Evolutionary conservation across 2,888 invertebrate species (phyloP).

Genomic region (Rhingia rostrata): DNA sequence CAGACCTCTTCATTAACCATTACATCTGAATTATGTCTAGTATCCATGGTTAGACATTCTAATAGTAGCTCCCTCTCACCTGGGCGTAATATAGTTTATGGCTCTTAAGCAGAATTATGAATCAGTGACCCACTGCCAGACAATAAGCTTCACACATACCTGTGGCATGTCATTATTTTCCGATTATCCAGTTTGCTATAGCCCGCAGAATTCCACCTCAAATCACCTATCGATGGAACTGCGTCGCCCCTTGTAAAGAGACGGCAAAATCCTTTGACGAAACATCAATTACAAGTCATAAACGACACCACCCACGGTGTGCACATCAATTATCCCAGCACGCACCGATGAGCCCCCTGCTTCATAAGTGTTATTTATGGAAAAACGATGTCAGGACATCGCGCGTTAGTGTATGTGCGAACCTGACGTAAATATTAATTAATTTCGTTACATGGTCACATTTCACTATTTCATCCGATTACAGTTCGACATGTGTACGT

Average conservation of each 20-base stretch:
- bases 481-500: conserved; percentile 12
- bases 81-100: too few species aligned
- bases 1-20: too few species aligned
- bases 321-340: conserved; percentile 40
- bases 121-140: too few species aligned
- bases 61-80: too few species aligned
- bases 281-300: conserved; percentile 48
- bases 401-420: conserved; percentile 2
- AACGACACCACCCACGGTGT: conserved; percentile 28
- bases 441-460: conserved; percentile 45
- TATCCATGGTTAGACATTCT: too few species aligned
- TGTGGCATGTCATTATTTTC: too few species aligned
- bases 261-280: conserved; percentile 43
- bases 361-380: conserved; percentile 58
- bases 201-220: conserved; percentile 12
- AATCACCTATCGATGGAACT: conserved; percentile 34
- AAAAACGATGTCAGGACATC: conserved; percentile 45
- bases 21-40: too few species aligned
- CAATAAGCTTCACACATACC: too few species aligned
- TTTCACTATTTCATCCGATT: conserved; percentile 54
- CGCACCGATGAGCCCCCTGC: conserved; percentile 10
- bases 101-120: too few species aligned
- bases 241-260: neutral
- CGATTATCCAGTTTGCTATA: too few species aligned
- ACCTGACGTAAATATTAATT: conserved; percentile 48